Evolutionary conservation across 2,113 vertebrate species (phyloP).

Genomic region (Solea senegalensis): DNA sequence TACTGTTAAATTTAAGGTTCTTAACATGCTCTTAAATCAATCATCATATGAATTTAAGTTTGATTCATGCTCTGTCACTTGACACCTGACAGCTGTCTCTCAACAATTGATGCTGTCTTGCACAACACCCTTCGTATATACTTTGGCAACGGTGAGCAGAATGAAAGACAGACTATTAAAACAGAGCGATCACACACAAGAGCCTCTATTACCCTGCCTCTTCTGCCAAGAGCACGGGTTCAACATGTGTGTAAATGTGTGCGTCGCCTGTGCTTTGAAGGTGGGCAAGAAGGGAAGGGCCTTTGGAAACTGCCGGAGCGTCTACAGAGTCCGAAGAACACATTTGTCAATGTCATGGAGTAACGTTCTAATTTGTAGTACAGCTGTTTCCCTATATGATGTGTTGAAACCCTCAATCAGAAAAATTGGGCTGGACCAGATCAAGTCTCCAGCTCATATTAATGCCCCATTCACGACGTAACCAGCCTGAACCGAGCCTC

Average conservation of each 20-base stretch:
- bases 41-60: constrained; percentile 44
- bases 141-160: constrained; percentile 48
- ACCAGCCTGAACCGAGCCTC: constrained; percentile 33
- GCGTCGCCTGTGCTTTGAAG: constrained; percentile 38
- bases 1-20: constrained; percentile 25
- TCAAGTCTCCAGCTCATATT: constrained; percentile 71
- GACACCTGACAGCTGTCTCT: constrained; percentile 54
- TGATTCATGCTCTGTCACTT: constrained; percentile 41
- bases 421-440: constrained; percentile 60
- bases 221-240: constrained; percentile 39
- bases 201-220: constrained; percentile 26
- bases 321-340: constrained; percentile 62
- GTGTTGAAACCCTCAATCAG: constrained; percentile 84
- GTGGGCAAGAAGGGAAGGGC: constrained; percentile 27
- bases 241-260: constrained; percentile 11
- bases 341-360: constrained; percentile 83
- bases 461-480: constrained; percentile 69
- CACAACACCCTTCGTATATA: constrained; percentile 50
- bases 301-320: constrained; percentile 48
- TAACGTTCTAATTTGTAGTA: constrained; percentile 80
- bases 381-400: constrained; percentile 85
- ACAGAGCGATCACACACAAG: constrained; percentile 29
- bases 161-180: constrained; percentile 61
- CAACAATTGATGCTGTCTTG: constrained; percentile 56
- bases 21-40: constrained; percentile 61